Percentiles rank a stretch among this genome's conserved stretches.
phyloP scores from a whole-genome alignment of 64 coral and sea anemone species.

The Montipora sp. region DNA sequence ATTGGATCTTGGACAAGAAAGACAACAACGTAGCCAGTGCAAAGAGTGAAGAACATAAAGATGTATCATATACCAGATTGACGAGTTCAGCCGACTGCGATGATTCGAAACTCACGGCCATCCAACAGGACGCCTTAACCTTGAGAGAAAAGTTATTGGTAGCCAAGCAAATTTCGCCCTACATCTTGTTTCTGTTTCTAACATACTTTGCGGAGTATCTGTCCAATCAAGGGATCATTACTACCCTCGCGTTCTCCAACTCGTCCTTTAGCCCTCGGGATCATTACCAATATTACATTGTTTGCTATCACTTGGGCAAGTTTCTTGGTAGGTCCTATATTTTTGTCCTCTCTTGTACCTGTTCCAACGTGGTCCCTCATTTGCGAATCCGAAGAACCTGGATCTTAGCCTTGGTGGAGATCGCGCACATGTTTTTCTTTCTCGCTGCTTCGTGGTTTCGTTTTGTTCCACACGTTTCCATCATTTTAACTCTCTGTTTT shows the following conservation, averaged over 20 bases:
- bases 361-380: conserved; percentile 40
- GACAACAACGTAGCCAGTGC: background rate
- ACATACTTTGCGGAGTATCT: conserved; percentile 68
- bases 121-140: conserved; percentile 9
- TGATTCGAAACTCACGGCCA: background rate
- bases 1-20: conserved; percentile 25
- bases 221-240: conserved; percentile 51
- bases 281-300: conserved; percentile 76
- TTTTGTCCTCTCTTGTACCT: conserved; percentile 41
- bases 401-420: conserved; percentile 50
- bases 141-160: conserved; percentile 49
- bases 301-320: conserved; percentile 59
- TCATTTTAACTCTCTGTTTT: conserved; percentile 46
- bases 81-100: background rate
- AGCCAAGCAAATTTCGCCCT: conserved; percentile 33
- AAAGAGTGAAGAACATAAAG: background rate
- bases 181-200: conserved; percentile 33
- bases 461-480: conserved; percentile 51
- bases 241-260: conserved; percentile 48
- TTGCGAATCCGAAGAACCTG: conserved; percentile 46
- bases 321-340: conserved; percentile 69
- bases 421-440: conserved; percentile 51
- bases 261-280: conserved; percentile 58
- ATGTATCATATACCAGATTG: conserved; percentile 14
- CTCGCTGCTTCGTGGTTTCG: conserved; percentile 52